These are phyloP conservation scores for Paralichthys olivaceus DNA, from an alignment of 2,113 vertebrate genomes.

Conservation along the genomic window DNA sequence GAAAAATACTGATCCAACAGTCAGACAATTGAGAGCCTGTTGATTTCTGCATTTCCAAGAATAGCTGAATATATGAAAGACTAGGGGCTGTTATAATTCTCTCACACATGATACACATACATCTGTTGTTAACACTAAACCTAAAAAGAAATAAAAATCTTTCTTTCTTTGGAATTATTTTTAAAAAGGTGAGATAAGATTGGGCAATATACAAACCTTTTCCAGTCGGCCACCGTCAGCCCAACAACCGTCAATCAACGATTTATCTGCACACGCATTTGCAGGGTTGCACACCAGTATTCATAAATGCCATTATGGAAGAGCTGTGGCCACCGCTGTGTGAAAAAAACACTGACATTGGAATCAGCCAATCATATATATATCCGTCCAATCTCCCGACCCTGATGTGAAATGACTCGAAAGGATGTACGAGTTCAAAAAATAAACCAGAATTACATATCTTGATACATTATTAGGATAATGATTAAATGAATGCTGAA, in stretches of 20 bases:
- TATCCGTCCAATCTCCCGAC: too few species aligned
- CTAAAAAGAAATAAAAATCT: background rate
- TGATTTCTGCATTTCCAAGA: conserved; percentile 12
- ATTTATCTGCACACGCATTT: too few species aligned
- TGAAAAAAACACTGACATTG: too few species aligned
- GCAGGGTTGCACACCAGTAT: too few species aligned
- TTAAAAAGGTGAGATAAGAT: background rate
- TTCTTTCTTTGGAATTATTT: background rate
- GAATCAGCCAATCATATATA: too few species aligned
- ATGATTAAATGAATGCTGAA: background rate
- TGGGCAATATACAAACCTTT: too few species aligned
- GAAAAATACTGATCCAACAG: background rate
- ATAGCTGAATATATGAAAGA: background rate
- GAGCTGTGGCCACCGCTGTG: too few species aligned
- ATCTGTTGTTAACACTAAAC: background rate
- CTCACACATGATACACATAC: background rate
- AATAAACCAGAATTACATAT: too few species aligned
- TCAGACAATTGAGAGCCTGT: background rate
- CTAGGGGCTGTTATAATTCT: background rate
- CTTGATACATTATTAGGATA: background rate
- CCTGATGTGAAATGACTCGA: background rate
- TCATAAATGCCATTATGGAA: too few species aligned
- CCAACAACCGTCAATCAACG: too few species aligned
- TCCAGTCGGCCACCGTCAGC: too few species aligned
- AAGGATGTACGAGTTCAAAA: background rate